Evolutionary conservation across 2,888 invertebrate genomes (phyloP).

Genomic region (Campopleginae sp.): DNA sequence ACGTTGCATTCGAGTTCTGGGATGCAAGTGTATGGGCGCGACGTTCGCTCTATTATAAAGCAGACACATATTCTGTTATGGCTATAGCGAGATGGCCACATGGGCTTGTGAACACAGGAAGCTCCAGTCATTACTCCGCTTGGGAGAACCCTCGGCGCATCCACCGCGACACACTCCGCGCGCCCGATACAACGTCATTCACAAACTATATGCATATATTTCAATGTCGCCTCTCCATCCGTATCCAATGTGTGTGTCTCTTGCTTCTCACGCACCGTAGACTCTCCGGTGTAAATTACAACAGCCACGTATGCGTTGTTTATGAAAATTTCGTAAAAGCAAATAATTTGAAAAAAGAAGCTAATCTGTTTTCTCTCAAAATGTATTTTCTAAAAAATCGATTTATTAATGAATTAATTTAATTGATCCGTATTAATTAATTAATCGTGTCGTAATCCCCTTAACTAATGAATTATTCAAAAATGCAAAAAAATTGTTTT

Average conservation of each 20-base stretch:
- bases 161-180: constrained; percentile 79
- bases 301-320: not conserved
- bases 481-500: too few relatives aligned
- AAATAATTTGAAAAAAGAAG: not conserved
- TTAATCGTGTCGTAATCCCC: too few relatives aligned
- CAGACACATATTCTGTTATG: constrained; percentile 1
- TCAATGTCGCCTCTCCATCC: too few relatives aligned
- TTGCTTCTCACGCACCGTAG: constrained; percentile 1
- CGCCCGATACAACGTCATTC: constrained; percentile 78
- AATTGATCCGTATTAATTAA: too few relatives aligned
- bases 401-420: too few relatives aligned
- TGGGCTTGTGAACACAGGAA: constrained; percentile 81
- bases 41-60: not conserved
- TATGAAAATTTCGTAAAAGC: not conserved
- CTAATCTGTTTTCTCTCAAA: not conserved
- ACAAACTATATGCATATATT: constrained; percentile 67
- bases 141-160: constrained; percentile 79
- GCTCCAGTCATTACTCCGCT: constrained; percentile 82
- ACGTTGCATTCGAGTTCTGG: constrained; percentile 60
- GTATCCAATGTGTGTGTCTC: constrained; percentile 42
- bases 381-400: too few relatives aligned
- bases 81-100: constrained; percentile 41
- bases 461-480: too few relatives aligned
- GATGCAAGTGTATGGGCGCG: constrained; percentile 10
- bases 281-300: not conserved